A percentile compares a stretch with the other conserved stretches of the same genome.
Conservation (phyloP, 1,140 invertebrate genomes). For the Drosophila mojavensis region DNA sequence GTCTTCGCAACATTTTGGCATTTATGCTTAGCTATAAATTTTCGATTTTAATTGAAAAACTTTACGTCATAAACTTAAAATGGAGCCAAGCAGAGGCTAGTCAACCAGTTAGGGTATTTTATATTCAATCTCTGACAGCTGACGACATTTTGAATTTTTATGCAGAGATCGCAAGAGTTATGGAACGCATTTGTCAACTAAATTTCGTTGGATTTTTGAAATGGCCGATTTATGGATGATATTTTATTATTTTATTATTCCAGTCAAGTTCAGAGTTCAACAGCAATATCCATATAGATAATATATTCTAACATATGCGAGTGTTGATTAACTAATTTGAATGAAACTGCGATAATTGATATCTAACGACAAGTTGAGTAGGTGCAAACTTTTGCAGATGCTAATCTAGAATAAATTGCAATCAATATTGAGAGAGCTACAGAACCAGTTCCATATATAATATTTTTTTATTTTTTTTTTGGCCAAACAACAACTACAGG, state of each 20-base stretch:
- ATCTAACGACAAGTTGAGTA: conserved; percentile 3
- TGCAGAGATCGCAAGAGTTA: conserved; percentile 11
- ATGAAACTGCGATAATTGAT: too few species aligned
- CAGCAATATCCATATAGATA: too few species aligned
- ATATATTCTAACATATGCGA: neutral
- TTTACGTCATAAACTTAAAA: conserved; percentile 25
- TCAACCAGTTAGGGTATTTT: conserved; percentile 29
- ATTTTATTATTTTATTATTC: conserved; percentile 9
- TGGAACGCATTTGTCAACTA: conserved; percentile 8
- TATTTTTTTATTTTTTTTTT: too few species aligned
- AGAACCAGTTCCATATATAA: too few species aligned
- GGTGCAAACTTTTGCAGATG: too few species aligned
- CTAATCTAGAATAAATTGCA: too few species aligned
- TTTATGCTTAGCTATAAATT: neutral
- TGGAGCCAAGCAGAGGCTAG: neutral
- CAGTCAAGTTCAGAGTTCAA: conserved; percentile 19
- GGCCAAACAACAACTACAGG: too few species aligned
- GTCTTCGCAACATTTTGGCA: neutral
- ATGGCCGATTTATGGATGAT: conserved; percentile 8
- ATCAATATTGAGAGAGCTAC: too few species aligned
- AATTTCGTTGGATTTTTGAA: too few species aligned
- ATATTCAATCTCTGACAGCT: conserved; percentile 20
- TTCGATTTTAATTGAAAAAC: conserved; percentile 7
- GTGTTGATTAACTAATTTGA: neutral
- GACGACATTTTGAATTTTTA: conserved; percentile 48